These are phyloP conservation scores for Drosophila bocki DNA, from an alignment of 1,140 invertebrate species.

Conservation along the genomic window DNA sequence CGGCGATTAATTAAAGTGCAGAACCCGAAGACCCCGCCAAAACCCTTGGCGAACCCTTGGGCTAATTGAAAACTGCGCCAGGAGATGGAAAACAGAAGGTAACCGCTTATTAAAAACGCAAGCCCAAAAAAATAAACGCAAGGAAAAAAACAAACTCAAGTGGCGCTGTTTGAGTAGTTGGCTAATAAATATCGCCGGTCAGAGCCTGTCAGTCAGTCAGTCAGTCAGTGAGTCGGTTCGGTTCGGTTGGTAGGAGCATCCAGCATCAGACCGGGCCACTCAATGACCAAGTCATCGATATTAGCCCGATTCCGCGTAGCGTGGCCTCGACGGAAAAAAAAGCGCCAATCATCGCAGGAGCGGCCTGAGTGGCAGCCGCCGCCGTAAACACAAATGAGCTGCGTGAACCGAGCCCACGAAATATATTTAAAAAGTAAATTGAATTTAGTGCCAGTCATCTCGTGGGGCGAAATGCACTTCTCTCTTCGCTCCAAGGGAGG, in stretches of 20 bases:
- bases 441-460: constrained; percentile 75
- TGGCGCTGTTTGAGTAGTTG: constrained; percentile 65
- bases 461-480: constrained; percentile 74
- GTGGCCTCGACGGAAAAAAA: constrained; percentile 44
- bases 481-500: constrained; percentile 35
- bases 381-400: constrained; percentile 55
- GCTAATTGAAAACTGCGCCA: constrained; percentile 76
- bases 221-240: constrained; percentile 9
- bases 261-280: constrained; percentile 55
- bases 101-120: constrained; percentile 81
- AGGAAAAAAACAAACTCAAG: constrained; percentile 55
- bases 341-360: constrained; percentile 79
- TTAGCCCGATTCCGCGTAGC: constrained; percentile 79
- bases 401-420: constrained; percentile 37
- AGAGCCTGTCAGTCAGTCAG: constrained; percentile 46
- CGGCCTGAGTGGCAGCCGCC: constrained; percentile 75
- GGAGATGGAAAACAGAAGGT: constrained; percentile 61
- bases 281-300: constrained; percentile 81
- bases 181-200: constrained; percentile 73
- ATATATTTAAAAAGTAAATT: constrained; percentile 80
- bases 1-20: constrained; percentile 82
- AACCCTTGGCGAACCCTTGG: constrained; percentile 30
- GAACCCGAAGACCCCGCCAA: constrained; percentile 31
- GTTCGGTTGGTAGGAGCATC: constrained; percentile 2
- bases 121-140: constrained; percentile 44